Evolutionary conservation across 2,888 invertebrate species (phyloP).

Genomic region (Poecilus cupreus): DNA sequence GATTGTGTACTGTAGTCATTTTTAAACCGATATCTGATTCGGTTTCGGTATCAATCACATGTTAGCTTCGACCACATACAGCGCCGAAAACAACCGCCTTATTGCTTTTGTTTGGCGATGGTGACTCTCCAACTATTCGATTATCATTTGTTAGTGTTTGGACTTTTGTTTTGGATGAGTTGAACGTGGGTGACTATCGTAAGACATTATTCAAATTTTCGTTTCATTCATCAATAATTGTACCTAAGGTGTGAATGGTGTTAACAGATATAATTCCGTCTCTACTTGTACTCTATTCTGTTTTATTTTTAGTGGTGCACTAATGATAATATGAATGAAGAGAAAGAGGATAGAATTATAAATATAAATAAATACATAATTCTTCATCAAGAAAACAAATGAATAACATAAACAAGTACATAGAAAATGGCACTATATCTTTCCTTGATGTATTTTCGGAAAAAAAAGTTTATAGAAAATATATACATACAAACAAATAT

Average conservation of each 20-base stretch:
- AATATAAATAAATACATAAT: no score
- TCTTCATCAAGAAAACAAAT: no score
- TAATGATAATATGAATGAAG: neutral
- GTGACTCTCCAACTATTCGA: neutral
- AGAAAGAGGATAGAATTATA: no score
- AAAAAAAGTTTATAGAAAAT: neutral
- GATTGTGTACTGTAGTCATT: conserved; percentile 48
- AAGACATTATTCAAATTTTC: conserved; percentile 15
- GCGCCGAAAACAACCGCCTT: conserved; percentile 26
- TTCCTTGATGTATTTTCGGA: no score
- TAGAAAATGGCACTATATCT: no score
- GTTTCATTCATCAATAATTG: conserved; percentile 9
- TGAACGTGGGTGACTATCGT: conserved; percentile 23
- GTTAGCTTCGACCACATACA: conserved; percentile 19
- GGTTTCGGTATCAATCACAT: conserved; percentile 30
- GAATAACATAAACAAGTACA: no score
- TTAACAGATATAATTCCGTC: conserved; percentile 16
- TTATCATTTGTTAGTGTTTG: conserved; percentile 36
- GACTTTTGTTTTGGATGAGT: conserved; percentile 20
- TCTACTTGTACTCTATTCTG: neutral
- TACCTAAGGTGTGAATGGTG: conserved; percentile 29
- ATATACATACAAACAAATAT: no score
- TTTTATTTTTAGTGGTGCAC: neutral
- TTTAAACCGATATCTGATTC: conserved; percentile 50
- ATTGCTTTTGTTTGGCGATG: conserved; percentile 25